A percentile compares a stretch with the other conserved stretches of the same genome.
phyloP scores from a whole-genome alignment of 2,888 invertebrate species.

The Tetragnatha montana region DNA sequence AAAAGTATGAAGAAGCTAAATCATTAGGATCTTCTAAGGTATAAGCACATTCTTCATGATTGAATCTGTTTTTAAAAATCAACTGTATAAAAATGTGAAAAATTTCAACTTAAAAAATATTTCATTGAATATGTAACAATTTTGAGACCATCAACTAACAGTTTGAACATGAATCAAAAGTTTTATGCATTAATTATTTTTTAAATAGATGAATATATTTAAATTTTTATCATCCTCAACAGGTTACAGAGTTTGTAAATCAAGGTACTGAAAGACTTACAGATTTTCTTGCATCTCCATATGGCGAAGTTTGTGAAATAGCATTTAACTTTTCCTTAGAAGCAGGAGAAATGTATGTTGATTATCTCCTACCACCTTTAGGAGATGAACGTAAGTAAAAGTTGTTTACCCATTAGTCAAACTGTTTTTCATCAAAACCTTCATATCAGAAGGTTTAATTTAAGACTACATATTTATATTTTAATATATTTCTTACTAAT shows the following conservation, averaged over 20 bases:
- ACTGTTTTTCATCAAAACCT: too few relatives aligned
- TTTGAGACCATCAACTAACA: too few relatives aligned
- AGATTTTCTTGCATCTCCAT: constrained; percentile 59
- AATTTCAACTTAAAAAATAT: too few relatives aligned
- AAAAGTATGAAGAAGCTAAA: constrained; percentile 54
- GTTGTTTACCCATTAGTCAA: too few relatives aligned
- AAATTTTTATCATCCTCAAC: background rate
- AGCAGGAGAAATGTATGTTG: constrained; percentile 58
- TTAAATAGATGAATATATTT: background rate
- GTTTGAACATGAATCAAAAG: too few relatives aligned
- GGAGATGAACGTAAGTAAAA: constrained; percentile 63
- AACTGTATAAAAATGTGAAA: too few relatives aligned
- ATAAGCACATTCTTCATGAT: background rate
- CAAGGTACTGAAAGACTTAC: constrained; percentile 48
- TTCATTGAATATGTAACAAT: too few relatives aligned
- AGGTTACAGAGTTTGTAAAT: constrained; percentile 45
- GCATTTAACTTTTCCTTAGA: constrained; percentile 51
- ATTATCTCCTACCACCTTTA: constrained; percentile 58
- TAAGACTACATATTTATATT: background rate
- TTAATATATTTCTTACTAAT: background rate
- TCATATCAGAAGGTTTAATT: background rate
- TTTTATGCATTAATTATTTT: too few relatives aligned
- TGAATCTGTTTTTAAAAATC: too few relatives aligned
- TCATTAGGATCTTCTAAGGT: constrained; percentile 53
- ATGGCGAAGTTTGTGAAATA: constrained; percentile 65